Conservation (phyloP, 2,113 vertebrate genomes). For the Poecile atricapillus region DNA sequence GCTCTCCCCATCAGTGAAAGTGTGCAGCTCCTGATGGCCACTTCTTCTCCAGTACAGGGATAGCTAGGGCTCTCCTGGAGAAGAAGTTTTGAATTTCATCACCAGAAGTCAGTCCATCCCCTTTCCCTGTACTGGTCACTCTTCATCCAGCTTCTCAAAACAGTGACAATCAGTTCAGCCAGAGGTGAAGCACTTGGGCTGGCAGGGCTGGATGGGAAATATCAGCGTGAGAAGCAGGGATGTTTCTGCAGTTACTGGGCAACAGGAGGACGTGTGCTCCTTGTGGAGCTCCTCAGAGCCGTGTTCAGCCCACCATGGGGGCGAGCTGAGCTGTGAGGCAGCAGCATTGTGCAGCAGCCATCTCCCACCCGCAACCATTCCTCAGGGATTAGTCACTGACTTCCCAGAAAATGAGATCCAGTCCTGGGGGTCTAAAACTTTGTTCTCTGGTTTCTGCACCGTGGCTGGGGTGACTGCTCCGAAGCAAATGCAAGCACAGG, state of each 20-base stretch:
- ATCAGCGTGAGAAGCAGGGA: not conserved
- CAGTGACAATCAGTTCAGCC: not conserved
- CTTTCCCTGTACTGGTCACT: not conserved
- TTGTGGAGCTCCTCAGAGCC: not conserved
- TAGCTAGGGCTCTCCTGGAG: not conserved
- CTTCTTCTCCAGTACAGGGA: not conserved
- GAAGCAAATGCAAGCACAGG: not conserved
- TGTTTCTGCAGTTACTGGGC: not conserved
- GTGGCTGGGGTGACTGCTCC: not conserved
- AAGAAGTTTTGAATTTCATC: not conserved
- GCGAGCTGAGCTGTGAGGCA: not conserved
- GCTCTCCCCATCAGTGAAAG: not conserved
- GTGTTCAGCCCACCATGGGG: not conserved
- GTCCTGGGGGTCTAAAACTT: not conserved
- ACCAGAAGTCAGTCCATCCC: not conserved
- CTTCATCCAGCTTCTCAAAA: not conserved
- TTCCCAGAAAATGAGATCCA: not conserved
- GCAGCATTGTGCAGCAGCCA: not conserved
- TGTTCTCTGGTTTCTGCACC: rapidly evolving
- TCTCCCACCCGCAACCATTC: not conserved
- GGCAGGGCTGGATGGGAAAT: not conserved
- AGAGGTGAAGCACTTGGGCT: not conserved
- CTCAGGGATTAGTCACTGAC: slow-evolving; percentile 9
- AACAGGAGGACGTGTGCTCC: not conserved
- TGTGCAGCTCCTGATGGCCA: not conserved